phyloP scores from a whole-genome alignment of 2,888 invertebrate species.

The Trichogramma dendrolimi region DNA sequence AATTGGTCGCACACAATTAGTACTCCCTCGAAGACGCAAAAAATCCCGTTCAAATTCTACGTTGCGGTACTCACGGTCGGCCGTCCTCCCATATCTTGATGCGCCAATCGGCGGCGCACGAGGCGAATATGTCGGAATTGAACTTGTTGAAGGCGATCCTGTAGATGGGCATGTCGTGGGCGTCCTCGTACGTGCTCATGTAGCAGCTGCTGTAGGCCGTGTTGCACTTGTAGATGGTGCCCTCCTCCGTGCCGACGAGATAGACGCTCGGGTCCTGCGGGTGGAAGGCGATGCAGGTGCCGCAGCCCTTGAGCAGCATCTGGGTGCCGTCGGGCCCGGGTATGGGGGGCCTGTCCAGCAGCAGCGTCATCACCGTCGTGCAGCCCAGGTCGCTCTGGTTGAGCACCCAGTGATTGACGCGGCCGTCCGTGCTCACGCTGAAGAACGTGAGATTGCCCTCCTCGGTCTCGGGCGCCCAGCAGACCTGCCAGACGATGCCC shows the following conservation, averaged over 20 bases:
- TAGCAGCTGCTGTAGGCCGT: slow-evolving; percentile 75
- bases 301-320: slow-evolving; percentile 73
- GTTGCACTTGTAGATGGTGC: slow-evolving; percentile 87
- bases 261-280: slow-evolving; percentile 75
- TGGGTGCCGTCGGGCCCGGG: slow-evolving; percentile 77
- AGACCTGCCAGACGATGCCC: slow-evolving; percentile 87
- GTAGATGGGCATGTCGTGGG: slow-evolving; percentile 88
- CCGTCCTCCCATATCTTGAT: slow-evolving; percentile 95
- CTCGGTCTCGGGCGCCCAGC: slow-evolving; percentile 84
- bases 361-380: slow-evolving; percentile 73
- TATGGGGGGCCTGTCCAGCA: slow-evolving; percentile 63
- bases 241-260: slow-evolving; percentile 90
- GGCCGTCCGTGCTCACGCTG: slow-evolving; percentile 86
- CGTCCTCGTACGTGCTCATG: slow-evolving; percentile 67
- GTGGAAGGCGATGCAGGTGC: slow-evolving; percentile 85
- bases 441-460: slow-evolving; percentile 91
- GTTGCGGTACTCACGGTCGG: slow-evolving; percentile 54
- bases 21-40: too few species aligned
- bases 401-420: slow-evolving; percentile 82
- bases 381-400: slow-evolving; percentile 76
- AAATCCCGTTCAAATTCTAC: too few species aligned
- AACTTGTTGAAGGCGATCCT: slow-evolving; percentile 83
- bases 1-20: slow-evolving; percentile 31
- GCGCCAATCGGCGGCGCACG: slow-evolving; percentile 91
- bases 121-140: slow-evolving; percentile 84